Evolutionary conservation across 1,140 invertebrate genomes (phyloP), one percentile per base, ranked within the genome.

Genomic region (Macrobrachium nipponense): DNA sequence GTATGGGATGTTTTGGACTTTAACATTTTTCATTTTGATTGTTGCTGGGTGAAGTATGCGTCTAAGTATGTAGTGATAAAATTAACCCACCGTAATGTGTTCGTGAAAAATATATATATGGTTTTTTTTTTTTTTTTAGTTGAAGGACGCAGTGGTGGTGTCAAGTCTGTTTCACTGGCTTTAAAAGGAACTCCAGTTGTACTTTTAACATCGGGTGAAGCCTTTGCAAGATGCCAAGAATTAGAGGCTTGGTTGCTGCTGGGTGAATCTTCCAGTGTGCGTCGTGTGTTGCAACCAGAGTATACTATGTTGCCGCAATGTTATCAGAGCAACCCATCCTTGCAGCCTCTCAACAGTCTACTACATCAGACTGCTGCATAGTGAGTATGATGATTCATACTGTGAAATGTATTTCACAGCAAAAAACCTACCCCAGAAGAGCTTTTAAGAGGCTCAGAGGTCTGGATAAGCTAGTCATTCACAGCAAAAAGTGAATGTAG

Each of bases 181-280:
- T 10, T 79, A 18, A 80, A 83, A 23, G 73, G 80, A 5, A 87
- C 85, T 15, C 76, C 86, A 58, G 73, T 83, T 15, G 23, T 89
- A 4, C 62, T 85, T 73, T 83, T 87, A 15, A 88, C 88, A 80
- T 77, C 88, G 72, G 73, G 80, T 23, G 83, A 92, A 92, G 20
- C 92, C 90, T 89, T 86, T 66, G 82, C 73, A 8, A 51, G 88
- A 18, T 87, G 86, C 66, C 75, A 81, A 20, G 78, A 84, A 5
- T 80, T 89, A 58, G 82, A 87, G 44, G 82, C 66, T 5, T 89
- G 88, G 88, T 23, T 89, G 27, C 43, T 85, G 43, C 64, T 89
- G 6, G 88, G 88, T 43, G 86, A 87, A 61, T 82, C 82, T 60
- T 82, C 88, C 17, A 77, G 72, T 66, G 86, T 89, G 6, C 82